A percentile compares a stretch with the other conserved stretches of the same genome.
Evolutionary conservation across 2,888 invertebrate genomes (phyloP).

Genomic region (Eustalomyia histrio): DNA sequence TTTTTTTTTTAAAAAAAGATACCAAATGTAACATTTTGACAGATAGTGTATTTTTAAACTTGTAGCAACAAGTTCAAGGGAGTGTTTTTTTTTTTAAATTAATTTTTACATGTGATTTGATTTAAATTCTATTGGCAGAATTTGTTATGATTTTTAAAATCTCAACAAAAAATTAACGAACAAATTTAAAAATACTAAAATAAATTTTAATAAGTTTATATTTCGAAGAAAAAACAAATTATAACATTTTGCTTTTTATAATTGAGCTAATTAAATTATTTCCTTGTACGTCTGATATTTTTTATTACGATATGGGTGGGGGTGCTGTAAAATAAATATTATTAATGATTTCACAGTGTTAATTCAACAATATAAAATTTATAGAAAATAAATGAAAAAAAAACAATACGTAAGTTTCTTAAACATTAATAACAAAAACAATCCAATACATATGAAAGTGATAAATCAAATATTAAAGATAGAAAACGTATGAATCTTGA

Average conservation of each 20-base stretch:
- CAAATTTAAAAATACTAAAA: not conserved
- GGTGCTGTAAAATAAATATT: constrained; percentile 41
- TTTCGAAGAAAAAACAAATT: constrained; percentile 11
- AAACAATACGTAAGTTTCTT: not conserved
- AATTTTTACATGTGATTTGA: constrained; percentile 11
- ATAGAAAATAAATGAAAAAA: not conserved
- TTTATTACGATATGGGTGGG: constrained; percentile 16
- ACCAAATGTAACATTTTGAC: not conserved
- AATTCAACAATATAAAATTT: constrained; percentile 30
- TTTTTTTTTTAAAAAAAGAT: constrained; percentile 14
- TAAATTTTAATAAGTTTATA: not conserved
- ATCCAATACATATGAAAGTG: not conserved
- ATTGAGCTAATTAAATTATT: constrained; percentile 69
- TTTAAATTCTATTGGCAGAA: not conserved
- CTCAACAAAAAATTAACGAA: too few species aligned
- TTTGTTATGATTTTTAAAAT: not conserved
- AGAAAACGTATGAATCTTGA: not conserved
- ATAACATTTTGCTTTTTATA: constrained; percentile 30
- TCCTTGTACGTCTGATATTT: constrained; percentile 1
- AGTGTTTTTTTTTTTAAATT: not conserved
- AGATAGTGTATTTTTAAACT: constrained; percentile 5
- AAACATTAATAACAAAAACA: constrained; percentile 15
- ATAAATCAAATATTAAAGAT: not conserved
- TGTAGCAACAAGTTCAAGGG: constrained; percentile 14
- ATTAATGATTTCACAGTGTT: constrained; percentile 31